Evolutionary conservation across 2,888 invertebrate species (phyloP).

Genomic region (Linnaemya tessellans): DNA sequence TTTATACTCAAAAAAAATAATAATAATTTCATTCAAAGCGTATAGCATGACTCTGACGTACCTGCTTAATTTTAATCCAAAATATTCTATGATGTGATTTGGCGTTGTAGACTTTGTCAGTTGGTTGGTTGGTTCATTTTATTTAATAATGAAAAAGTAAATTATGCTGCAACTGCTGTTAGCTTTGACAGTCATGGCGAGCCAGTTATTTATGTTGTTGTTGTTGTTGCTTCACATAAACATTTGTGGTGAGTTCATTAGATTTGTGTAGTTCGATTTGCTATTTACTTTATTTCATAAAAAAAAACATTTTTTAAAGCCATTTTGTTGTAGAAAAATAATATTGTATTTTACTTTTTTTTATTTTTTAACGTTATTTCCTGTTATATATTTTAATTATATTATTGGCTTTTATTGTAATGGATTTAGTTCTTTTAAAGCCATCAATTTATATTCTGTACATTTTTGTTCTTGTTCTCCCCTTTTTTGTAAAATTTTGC

Average conservation of each 20-base stretch:
- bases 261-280: slow-evolving; percentile 4
- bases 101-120: slow-evolving; percentile 5
- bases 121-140: slow-evolving; percentile 9
- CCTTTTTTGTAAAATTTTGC: not conserved
- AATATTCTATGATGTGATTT: slow-evolving; percentile 44
- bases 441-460: too few relatives aligned
- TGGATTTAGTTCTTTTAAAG: too few relatives aligned
- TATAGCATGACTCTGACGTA: slow-evolving; percentile 48
- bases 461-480: not conserved
- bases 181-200: slow-evolving; percentile 3
- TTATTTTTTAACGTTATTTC: not conserved
- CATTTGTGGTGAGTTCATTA: not conserved
- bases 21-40: not conserved
- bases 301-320: not conserved
- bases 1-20: slow-evolving; percentile 4
- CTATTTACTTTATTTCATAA: slow-evolving; percentile 19
- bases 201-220: not conserved
- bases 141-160: not conserved
- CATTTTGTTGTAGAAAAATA: slow-evolving; percentile 10
- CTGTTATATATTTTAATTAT: not conserved
- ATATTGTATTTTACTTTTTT: not conserved
- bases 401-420: not conserved
- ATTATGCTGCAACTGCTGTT: not conserved
- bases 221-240: not conserved
- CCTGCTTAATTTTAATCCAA: slow-evolving; percentile 63